Evolutionary conservation across 2,113 vertebrate species (phyloP).

Genomic region (Scomber colias): DNA sequence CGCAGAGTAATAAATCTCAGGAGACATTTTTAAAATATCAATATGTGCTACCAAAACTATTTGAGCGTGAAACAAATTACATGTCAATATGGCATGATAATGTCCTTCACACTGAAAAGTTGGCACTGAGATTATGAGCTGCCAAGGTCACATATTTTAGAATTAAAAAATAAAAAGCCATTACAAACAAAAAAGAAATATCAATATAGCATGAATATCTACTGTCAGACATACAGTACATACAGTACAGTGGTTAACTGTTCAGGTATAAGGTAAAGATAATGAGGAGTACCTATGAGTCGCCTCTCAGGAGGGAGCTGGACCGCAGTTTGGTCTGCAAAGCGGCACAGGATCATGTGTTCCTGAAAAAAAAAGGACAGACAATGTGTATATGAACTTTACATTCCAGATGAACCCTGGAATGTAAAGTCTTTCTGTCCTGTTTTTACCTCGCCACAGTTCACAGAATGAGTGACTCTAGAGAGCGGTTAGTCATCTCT

Average conservation of each 20-base stretch:
- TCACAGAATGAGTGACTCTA: slow-evolving; percentile 47
- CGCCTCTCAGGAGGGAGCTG: slow-evolving; percentile 91
- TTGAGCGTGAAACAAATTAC: not conserved
- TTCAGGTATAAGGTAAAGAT: not conserved
- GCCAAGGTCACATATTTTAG: not conserved
- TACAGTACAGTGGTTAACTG: not conserved
- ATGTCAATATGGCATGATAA: not conserved
- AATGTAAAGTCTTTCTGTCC: slow-evolving; percentile 16
- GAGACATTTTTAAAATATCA: not conserved
- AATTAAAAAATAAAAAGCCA: not conserved
- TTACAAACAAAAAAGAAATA: not conserved
- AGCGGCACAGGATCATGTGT: slow-evolving; percentile 98
- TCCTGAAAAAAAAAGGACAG: slow-evolving; percentile 84
- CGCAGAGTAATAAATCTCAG: not conserved
- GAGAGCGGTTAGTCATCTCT: slow-evolving; percentile 56
- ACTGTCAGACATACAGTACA: not conserved
- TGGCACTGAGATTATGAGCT: not conserved
- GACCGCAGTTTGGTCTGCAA: slow-evolving; percentile 96
- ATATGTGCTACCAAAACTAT: not conserved
- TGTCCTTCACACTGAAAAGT: not conserved
- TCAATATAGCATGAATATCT: not conserved
- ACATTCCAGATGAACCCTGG: not conserved
- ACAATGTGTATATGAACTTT: not conserved
- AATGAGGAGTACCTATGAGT: slow-evolving; percentile 86
- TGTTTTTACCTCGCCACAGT: slow-evolving; percentile 37